Evolutionary conservation across 2,888 invertebrate genomes (phyloP).

Genomic region (Lasius platythorax): DNA sequence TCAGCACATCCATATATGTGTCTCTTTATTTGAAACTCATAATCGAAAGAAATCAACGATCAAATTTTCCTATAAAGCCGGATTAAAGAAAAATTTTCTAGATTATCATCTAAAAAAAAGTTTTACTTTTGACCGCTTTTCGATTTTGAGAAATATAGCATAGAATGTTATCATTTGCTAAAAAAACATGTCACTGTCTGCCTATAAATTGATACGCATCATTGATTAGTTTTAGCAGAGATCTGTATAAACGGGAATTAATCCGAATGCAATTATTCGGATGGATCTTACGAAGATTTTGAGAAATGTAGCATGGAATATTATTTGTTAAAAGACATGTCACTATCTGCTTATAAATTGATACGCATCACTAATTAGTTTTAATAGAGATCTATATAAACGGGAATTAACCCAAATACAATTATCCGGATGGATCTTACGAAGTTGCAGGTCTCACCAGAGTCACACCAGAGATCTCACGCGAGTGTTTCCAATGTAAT

Average conservation of each 20-base stretch:
- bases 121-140: neutral
- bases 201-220: neutral
- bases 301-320: neutral
- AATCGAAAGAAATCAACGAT: neutral
- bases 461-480: neutral
- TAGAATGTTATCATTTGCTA: neutral
- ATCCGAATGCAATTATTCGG: no score
- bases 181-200: no score
- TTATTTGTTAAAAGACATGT: neutral
- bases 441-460: neutral
- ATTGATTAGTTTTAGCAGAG: slow-evolving; percentile 1
- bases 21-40: neutral
- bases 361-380: slow-evolving; percentile 1
- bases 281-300: neutral
- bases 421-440: neutral
- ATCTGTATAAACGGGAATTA: neutral
- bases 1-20: neutral
- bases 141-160: neutral
- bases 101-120: neutral
- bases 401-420: slow-evolving; percentile 12
- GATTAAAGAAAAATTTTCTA: neutral
- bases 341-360: neutral
- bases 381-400: neutral
- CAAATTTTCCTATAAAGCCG: neutral
- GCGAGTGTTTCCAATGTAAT: slow-evolving; percentile 7